These are phyloP conservation scores for Chromis chromis DNA, from an alignment of 2,797 vertebrate genomes.

Conservation along the genomic window DNA sequence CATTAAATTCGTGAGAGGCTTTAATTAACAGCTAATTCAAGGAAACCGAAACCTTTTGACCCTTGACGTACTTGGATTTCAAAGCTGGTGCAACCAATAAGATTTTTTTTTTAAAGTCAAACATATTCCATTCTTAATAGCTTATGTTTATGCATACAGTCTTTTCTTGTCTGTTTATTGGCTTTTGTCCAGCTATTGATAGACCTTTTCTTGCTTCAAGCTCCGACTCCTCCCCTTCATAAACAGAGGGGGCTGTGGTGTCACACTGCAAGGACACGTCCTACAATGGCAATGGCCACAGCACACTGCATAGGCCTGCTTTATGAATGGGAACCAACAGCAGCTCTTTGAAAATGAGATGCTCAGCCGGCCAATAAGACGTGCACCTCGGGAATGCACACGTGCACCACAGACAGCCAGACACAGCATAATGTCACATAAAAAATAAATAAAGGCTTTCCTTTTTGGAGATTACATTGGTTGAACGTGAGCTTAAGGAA, in stretches of 20 bases:
- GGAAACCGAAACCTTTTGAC: not conserved
- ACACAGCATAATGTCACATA: constrained; percentile 1
- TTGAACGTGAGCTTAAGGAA: not conserved
- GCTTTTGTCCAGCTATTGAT: not conserved
- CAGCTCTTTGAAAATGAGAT: constrained; percentile 25
- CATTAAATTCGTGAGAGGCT: not conserved
- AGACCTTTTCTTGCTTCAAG: constrained; percentile 3
- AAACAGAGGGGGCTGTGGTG: constrained; percentile 32
- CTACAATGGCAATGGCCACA: constrained; percentile 51
- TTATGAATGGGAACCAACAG: constrained; percentile 39
- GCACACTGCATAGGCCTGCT: constrained; percentile 53
- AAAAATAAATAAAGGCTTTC: not conserved
- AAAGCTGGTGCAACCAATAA: not conserved
- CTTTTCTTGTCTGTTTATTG: not conserved
- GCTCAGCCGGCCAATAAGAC: constrained; percentile 20
- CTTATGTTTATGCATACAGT: not conserved
- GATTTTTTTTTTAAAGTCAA: too few species aligned
- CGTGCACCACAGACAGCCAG: constrained; percentile 7
- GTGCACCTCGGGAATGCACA: not conserved
- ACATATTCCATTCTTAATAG: not conserved
- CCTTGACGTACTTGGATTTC: not conserved
- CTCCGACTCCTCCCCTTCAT: constrained; percentile 21
- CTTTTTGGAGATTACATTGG: not conserved
- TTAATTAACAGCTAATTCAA: not conserved
- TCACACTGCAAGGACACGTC: constrained; percentile 66